Conservation (phyloP, 2,113 vertebrate species). For the Crotalus horridus region DNA sequence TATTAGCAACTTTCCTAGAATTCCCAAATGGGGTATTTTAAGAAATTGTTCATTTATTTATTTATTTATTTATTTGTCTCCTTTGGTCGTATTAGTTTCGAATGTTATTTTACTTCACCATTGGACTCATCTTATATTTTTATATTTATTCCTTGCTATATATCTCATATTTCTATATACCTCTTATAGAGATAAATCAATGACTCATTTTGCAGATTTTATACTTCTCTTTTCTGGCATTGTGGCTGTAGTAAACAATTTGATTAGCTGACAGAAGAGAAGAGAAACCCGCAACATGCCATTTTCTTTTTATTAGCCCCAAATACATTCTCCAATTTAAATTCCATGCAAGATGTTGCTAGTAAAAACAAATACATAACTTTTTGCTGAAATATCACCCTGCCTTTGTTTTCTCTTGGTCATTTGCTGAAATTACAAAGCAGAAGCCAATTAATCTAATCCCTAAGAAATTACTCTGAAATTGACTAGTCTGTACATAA, state of each 20-base stretch:
- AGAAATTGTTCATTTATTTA: constrained; percentile 77
- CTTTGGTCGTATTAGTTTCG: constrained; percentile 50
- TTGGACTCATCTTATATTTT: background rate
- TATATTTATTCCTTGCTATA: background rate
- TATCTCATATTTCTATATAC: background rate
- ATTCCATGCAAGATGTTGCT: background rate
- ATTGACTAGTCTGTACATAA: background rate
- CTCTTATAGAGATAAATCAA: background rate
- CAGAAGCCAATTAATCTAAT: background rate
- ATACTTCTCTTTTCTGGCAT: background rate
- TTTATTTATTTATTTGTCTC: constrained; percentile 78
- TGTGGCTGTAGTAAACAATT: background rate
- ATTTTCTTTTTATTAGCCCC: background rate
- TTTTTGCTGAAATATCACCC: background rate
- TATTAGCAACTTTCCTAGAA: constrained; percentile 74
- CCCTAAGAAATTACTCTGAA: background rate
- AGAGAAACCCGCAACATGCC: background rate
- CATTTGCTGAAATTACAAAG: background rate
- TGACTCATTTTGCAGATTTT: background rate
- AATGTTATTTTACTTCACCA: background rate
- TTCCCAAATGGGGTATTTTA: constrained; percentile 72
- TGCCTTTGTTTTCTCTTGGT: background rate
- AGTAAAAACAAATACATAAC: background rate
- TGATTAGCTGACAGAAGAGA: background rate
- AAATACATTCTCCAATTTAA: background rate